Evolutionary conservation across 1,140 invertebrate species (phyloP).

Genomic region (Drosophila nebulosa): DNA sequence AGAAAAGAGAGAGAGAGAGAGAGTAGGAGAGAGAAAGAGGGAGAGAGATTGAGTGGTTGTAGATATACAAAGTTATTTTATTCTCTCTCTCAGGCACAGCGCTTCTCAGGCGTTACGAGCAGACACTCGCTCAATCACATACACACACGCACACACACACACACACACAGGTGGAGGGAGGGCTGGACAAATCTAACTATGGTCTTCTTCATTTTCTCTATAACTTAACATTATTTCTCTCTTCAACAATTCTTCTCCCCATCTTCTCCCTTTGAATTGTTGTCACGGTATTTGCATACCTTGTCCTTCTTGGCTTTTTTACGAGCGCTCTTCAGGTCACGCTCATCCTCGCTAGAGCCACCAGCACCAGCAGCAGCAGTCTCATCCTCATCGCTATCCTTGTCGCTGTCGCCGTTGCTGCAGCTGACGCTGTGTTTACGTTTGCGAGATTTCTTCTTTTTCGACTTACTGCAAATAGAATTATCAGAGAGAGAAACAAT

Average conservation of each 20-base stretch:
- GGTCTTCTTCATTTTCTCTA: neutral
- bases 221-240: neutral
- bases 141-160: neutral
- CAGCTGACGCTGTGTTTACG: conserved; percentile 76
- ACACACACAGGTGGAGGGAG: neutral
- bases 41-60: neutral
- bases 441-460: conserved; percentile 83
- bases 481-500: neutral
- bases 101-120: neutral
- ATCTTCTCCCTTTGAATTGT: conserved; percentile 4
- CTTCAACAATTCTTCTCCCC: neutral
- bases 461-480: conserved; percentile 81
- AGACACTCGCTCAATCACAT: neutral
- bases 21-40: neutral
- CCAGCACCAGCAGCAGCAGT: too few species aligned
- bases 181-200: neutral
- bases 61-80: neutral
- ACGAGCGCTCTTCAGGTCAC: conserved; percentile 65
- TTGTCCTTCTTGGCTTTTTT: conserved; percentile 83
- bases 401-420: conserved; percentile 72
- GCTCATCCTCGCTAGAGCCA: conserved; percentile 81
- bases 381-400: conserved; percentile 81
- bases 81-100: neutral
- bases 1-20: neutral
- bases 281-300: conserved; percentile 74